Evolutionary conservation across 2,113 vertebrate species (phyloP).

Genomic region (Psittacula cyanocephala): DNA sequence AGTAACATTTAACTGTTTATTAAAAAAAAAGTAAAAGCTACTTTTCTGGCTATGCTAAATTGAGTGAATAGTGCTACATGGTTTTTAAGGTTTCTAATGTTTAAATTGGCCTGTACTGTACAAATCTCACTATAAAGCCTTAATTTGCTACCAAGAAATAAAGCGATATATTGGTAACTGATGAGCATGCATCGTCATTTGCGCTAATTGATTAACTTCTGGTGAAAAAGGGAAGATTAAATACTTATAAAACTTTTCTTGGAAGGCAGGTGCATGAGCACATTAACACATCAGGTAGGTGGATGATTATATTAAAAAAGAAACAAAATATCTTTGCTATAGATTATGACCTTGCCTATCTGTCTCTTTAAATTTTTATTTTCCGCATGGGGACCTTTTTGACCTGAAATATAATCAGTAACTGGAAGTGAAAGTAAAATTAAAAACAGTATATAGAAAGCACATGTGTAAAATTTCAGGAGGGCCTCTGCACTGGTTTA

Average conservation of each 20-base stretch:
- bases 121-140: slow-evolving; percentile 79
- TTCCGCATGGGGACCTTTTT: neutral
- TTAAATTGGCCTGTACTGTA: slow-evolving; percentile 78
- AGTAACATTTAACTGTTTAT: slow-evolving; percentile 60
- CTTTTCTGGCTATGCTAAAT: slow-evolving; percentile 70
- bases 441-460: neutral
- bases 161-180: slow-evolving; percentile 79
- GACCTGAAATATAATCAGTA: neutral
- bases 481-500: neutral
- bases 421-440: neutral
- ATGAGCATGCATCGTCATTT: neutral
- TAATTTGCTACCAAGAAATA: slow-evolving; percentile 84
- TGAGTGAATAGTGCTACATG: slow-evolving; percentile 64
- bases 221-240: neutral
- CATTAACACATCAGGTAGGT: neutral
- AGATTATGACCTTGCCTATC: neutral
- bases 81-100: slow-evolving; percentile 71
- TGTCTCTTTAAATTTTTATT: neutral
- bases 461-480: neutral
- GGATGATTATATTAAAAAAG: neutral
- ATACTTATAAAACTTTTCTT: neutral
- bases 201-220: neutral
- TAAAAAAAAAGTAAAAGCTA: slow-evolving; percentile 41
- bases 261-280: neutral
- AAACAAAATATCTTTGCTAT: neutral